A percentile compares a stretch with the other conserved stretches of the same genome.
These are phyloP conservation scores for Trachymyrmex septentrionalis DNA, from an alignment of 1,140 invertebrate genomes.

Conservation along the genomic window DNA sequence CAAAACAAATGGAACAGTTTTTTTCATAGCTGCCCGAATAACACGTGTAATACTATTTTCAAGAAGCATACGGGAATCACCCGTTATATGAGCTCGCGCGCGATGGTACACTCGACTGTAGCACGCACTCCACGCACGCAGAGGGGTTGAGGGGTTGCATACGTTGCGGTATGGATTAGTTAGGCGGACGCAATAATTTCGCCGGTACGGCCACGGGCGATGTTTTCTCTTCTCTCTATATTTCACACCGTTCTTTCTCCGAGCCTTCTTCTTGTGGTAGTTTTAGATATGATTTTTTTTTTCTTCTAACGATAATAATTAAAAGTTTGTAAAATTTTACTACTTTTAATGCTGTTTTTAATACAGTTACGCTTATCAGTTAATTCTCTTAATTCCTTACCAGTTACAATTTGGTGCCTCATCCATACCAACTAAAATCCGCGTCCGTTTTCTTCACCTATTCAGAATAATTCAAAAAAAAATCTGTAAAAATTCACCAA, in stretches of 20 bases:
- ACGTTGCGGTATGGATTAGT: constrained; percentile 85
- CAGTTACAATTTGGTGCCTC: too few species aligned
- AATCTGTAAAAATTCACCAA: too few species aligned
- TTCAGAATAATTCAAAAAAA: too few species aligned
- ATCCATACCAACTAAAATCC: too few species aligned
- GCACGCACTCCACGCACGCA: constrained; percentile 80
- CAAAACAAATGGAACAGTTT: background rate
- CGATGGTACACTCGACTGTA: constrained; percentile 84
- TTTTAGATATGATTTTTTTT: background rate
- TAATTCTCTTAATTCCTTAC: background rate
- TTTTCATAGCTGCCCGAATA: background rate
- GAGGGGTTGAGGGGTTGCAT: constrained; percentile 80
- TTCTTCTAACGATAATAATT: background rate
- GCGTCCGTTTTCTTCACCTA: too few species aligned
- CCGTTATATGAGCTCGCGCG: constrained; percentile 78
- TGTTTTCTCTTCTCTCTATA: constrained; percentile 50
- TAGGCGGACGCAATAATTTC: constrained; percentile 84
- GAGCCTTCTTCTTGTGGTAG: constrained; percentile 3
- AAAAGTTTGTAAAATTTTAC: background rate
- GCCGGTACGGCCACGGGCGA: constrained; percentile 73
- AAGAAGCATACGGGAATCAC: constrained; percentile 72
- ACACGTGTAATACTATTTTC: constrained; percentile 53
- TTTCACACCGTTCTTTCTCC: constrained; percentile 11
- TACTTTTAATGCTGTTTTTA: background rate
- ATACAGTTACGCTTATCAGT: background rate